phyloP scores from a whole-genome alignment of 1,140 invertebrate genomes.

The Eumeta japonica region DNA sequence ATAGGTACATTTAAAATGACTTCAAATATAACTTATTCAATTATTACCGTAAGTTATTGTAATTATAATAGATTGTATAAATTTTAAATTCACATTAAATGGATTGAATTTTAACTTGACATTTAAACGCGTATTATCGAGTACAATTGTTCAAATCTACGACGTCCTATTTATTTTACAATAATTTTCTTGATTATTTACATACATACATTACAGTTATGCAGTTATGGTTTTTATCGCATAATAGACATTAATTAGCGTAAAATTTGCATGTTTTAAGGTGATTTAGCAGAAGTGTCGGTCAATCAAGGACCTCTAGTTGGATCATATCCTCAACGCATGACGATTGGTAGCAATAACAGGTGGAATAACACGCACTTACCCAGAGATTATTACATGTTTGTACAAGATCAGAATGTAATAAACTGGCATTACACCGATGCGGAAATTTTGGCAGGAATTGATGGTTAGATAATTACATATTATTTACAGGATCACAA shows the following conservation, averaged over 20 bases:
- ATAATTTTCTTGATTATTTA: conserved; percentile 4
- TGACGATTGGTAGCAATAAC: conserved; percentile 58
- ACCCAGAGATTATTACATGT: conserved; percentile 59
- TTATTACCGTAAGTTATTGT: too few relatives aligned
- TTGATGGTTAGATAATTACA: conserved; percentile 59
- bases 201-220: too few relatives aligned
- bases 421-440: conserved; percentile 63
- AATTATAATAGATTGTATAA: too few relatives aligned
- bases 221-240: too few relatives aligned
- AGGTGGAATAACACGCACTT: conserved; percentile 66
- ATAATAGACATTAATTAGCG: too few relatives aligned
- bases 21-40: too few relatives aligned
- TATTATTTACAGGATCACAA: conserved; percentile 4
- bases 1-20: too few relatives aligned
- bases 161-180: conserved; percentile 8
- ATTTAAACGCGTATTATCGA: too few relatives aligned
- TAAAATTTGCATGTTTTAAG: too few relatives aligned
- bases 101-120: too few relatives aligned
- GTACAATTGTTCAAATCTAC: too few relatives aligned
- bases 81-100: too few relatives aligned
- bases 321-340: conserved; percentile 24
- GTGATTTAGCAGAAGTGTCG: conserved; percentile 64
- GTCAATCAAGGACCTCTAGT: conserved; percentile 61
- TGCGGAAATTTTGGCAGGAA: conserved; percentile 65
- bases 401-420: conserved; percentile 40